Percentiles rank a stretch among this genome's conserved stretches.
Evolutionary conservation across 1,140 invertebrate species (phyloP).

Genomic region (Acromyrmex charruanus): DNA sequence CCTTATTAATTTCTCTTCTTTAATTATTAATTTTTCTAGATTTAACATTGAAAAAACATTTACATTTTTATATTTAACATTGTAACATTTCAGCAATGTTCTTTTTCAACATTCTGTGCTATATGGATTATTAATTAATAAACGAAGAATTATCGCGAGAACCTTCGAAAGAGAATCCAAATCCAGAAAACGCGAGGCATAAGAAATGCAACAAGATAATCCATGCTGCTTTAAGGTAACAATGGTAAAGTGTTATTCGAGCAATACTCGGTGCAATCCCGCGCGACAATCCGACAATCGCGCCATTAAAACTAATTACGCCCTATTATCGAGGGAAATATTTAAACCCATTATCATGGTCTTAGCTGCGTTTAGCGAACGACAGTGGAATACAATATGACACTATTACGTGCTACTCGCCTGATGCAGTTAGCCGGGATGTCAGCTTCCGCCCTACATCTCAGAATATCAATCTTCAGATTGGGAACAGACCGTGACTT

Average conservation of each 20-base stretch:
- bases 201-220: background rate
- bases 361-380: constrained; percentile 22
- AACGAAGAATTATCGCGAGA: background rate
- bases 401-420: background rate
- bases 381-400: constrained; percentile 39
- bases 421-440: background rate
- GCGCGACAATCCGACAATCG: constrained; percentile 37
- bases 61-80: too few species aligned
- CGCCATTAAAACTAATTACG: constrained; percentile 53
- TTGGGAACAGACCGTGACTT: constrained; percentile 52
- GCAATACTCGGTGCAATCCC: background rate
- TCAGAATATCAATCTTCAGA: constrained; percentile 43
- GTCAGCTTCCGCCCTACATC: background rate
- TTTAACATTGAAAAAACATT: too few species aligned
- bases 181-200: background rate
- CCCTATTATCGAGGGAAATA: constrained; percentile 46
- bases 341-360: constrained; percentile 38
- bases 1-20: too few species aligned
- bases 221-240: background rate
- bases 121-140: background rate
- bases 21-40: too few species aligned
- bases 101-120: too few species aligned
- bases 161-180: background rate
- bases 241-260: constrained; percentile 28
- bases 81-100: too few species aligned